Percentiles rank a stretch among this genome's conserved stretches.
Evolutionary conservation across 92 coral and sea anemone genomes (phyloP).

Genomic region (Isaurus tuberculatus): DNA sequence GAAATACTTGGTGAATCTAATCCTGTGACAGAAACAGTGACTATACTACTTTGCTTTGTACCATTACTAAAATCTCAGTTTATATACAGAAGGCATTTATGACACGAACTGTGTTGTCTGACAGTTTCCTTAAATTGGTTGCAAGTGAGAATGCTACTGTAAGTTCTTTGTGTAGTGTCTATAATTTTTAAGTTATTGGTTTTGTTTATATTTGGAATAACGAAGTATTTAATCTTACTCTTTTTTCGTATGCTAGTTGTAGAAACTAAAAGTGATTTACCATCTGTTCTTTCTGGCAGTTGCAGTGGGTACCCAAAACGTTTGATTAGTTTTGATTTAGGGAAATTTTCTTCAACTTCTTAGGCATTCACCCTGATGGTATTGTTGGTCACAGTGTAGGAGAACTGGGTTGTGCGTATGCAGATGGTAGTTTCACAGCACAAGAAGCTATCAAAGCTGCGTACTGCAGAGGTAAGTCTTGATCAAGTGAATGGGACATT

Average conservation of each 20-base stretch:
- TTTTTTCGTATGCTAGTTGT: not conserved
- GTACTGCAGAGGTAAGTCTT: constrained; percentile 76
- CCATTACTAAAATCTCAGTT: no score
- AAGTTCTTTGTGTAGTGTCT: not conserved
- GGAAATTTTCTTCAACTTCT: not conserved
- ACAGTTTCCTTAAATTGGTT: not conserved
- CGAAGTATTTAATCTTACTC: not conserved
- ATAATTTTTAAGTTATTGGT: not conserved
- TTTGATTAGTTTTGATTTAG: not conserved
- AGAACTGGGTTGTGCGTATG: constrained; percentile 90
- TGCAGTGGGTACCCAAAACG: no score
- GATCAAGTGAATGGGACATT: not conserved
- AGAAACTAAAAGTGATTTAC: no score
- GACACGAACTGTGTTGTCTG: no score
- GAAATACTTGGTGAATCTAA: no score
- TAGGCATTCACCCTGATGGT: constrained; percentile 84
- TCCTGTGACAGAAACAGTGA: no score
- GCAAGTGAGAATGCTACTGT: not conserved
- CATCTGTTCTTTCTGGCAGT: no score
- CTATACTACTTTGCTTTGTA: no score
- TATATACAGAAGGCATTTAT: no score
- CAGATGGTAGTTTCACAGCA: constrained; percentile 85
- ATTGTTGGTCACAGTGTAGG: constrained; percentile 90
- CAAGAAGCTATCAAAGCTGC: constrained; percentile 85
- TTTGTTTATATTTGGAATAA: not conserved